Base-by-base conservation (phyloP, 2,113 vertebrate species). In the Stegastes partitus region DNA sequence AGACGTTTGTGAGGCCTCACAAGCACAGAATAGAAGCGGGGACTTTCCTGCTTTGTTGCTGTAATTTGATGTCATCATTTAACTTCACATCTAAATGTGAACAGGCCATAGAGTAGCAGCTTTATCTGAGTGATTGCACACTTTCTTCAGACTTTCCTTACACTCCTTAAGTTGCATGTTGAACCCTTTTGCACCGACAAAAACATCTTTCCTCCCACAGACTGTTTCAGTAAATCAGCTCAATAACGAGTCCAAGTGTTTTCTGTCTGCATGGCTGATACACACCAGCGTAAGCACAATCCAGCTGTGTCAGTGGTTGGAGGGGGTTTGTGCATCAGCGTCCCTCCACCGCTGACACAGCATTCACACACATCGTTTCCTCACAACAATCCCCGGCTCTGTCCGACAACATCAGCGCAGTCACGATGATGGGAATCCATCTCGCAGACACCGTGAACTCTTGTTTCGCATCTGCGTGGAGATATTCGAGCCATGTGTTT, bases 271-370 rank as follows among this genome's bases (percentile, higher is more conserved):
- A 0, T 39, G 62, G 62, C 65, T 45, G 47, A 69, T 42, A 51
- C 54, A 71, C 84, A 59, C 74, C 23, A 49, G 31, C 23, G 68
- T 68, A 11, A 86, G 72, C 34, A 14, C 49, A 67, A 66, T 79
- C 76, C 77, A 85, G 89, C 83, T 89, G 83, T 80, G 79, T 86
- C 69, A 82, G 84, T 87, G 72, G 74, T 71, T 68, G 56, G 64
- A 54, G 77, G 26, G 59, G 63, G 42, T 70, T 83, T 77, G 65
- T 62, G 81, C 72, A 83, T 87, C 83, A 76, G 77, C 85, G 59
- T 79, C 69, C 70, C 67, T 64, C 49, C 0, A 1, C 21, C 10
- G 83, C 90, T 82, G 84, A 90, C 66, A 42, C 81, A 84, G 74
- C 72, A 55, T 59, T 84, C 76, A 61, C 81, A 87, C 75, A 82